These are phyloP conservation scores for Coelopa pilipes DNA, from an alignment of 2,888 invertebrate species.

Conservation along the genomic window DNA sequence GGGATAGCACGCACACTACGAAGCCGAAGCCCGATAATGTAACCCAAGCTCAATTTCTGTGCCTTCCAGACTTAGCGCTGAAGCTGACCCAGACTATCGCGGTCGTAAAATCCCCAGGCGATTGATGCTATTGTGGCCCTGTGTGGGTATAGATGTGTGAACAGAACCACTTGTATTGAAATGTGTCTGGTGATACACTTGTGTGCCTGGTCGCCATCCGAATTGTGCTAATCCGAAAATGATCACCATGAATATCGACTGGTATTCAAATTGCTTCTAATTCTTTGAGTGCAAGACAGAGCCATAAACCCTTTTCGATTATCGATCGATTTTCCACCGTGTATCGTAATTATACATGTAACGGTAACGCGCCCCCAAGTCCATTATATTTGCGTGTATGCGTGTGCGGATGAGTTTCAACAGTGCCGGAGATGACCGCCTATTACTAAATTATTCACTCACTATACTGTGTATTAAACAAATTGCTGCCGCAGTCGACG, in stretches of 20 bases:
- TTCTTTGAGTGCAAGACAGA: no score
- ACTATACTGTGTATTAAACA: conserved; percentile 29
- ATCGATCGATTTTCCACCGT: conserved; percentile 6
- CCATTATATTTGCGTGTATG: conserved; percentile 18
- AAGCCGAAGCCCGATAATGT: not conserved
- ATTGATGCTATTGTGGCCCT: no score
- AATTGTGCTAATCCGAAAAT: no score
- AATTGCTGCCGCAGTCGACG: conserved; percentile 27
- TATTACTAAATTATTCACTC: conserved; percentile 28
- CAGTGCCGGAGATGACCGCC: conserved; percentile 31
- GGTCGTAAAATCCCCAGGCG: no score
- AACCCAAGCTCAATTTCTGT: no score
- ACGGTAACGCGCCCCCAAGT: conserved; percentile 15
- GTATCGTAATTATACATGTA: conserved; percentile 15
- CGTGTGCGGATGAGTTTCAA: conserved; percentile 36
- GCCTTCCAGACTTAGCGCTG: not conserved
- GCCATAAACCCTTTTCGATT: not conserved
- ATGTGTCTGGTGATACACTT: not conserved
- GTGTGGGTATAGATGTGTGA: no score
- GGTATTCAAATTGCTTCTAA: no score
- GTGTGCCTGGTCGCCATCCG: no score
- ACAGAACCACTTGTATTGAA: no score
- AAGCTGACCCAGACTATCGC: no score
- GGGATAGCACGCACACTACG: not conserved
- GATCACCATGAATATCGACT: no score